phyloP scores from a whole-genome alignment of 1,140 invertebrate genomes.

The Stenopsyche tienmushanensis region DNA sequence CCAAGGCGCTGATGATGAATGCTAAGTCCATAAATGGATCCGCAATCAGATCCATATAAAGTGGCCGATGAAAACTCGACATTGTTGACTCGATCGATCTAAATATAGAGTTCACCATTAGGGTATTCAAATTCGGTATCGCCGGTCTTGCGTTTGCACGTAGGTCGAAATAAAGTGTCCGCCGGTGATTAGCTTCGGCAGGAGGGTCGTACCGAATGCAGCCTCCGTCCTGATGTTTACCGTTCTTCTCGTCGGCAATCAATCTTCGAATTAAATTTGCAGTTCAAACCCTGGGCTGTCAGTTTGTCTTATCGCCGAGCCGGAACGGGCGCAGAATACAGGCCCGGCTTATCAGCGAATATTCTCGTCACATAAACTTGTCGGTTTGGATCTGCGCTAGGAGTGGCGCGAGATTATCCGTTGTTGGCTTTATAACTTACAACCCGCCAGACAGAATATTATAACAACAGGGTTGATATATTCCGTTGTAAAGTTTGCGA shows the following conservation, averaged over 20 bases:
- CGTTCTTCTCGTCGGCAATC: slow-evolving; percentile 17
- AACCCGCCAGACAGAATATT: not conserved
- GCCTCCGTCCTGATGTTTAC: not conserved
- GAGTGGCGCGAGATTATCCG: slow-evolving; percentile 31
- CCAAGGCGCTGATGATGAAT: no score
- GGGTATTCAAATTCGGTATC: no score
- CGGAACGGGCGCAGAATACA: slow-evolving; percentile 31
- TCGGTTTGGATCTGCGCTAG: slow-evolving; percentile 34
- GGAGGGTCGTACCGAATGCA: not conserved
- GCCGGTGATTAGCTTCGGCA: no score
- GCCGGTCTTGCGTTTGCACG: no score
- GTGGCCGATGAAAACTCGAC: no score
- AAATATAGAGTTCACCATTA: no score
- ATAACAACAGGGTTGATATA: not conserved
- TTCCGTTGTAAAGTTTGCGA: no score
- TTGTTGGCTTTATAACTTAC: slow-evolving; percentile 10
- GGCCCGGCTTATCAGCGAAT: slow-evolving; percentile 23
- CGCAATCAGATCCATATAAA: no score
- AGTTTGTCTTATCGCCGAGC: slow-evolving; percentile 30
- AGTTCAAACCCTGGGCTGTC: slow-evolving; percentile 33
- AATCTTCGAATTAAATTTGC: slow-evolving; percentile 36
- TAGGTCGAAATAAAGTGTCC: no score
- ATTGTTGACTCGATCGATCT: no score
- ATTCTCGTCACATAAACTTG: slow-evolving; percentile 39
- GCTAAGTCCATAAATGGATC: no score